These are phyloP conservation scores for Caenorhabditis elegans DNA, from an alignment of 1,140 invertebrate species.

Conservation along the genomic window WBcel235 BX284606.5:4590001-4590500, in stretches of 20 bases:
- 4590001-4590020: background rate
- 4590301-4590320: too few relatives aligned
- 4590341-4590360: background rate
- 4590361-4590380: background rate
- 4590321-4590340: background rate
- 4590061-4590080: background rate
- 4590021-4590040: background rate
- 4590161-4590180: background rate
- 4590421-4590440: background rate
- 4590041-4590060: background rate
- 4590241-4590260: too few relatives aligned
- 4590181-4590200: background rate
- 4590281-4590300: too few relatives aligned
- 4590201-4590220: background rate
- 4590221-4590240: background rate
- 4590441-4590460: too few relatives aligned
- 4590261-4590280: too few relatives aligned
- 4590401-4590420: background rate
- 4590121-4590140: background rate
- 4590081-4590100: background rate
- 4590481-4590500: background rate
- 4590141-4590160: background rate
- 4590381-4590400: background rate
- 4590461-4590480: background rate
- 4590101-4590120: conserved; percentile 5